Conservation (phyloP, 2,113 vertebrate genomes). For the Ochotona curzoniae region DNA sequence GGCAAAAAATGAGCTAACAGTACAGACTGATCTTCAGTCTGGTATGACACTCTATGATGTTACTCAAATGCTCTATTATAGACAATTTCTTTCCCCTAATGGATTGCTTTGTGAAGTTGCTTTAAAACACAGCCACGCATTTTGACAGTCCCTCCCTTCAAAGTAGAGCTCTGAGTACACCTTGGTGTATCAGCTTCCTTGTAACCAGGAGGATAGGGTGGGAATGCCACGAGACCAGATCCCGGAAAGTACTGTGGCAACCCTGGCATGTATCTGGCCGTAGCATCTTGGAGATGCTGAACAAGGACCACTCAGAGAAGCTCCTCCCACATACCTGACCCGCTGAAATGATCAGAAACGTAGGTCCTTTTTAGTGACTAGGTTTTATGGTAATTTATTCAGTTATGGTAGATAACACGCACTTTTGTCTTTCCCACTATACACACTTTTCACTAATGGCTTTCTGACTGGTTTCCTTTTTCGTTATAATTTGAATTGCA, state of each 20-base stretch:
- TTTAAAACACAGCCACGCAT: conserved; percentile 14
- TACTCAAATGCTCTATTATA: not conserved
- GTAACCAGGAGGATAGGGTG: not conserved
- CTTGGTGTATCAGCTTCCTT: not conserved
- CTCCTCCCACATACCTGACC: not conserved
- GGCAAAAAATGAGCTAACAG: conserved; percentile 31
- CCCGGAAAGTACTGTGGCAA: not conserved
- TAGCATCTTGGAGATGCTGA: not conserved
- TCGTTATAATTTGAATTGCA: conserved; percentile 34
- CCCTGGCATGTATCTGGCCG: not conserved
- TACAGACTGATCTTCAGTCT: not conserved
- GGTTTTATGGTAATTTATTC: conserved; percentile 14
- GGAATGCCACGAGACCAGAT: not conserved
- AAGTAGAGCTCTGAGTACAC: not conserved
- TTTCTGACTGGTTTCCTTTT: conserved; percentile 37
- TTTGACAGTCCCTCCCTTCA: not conserved
- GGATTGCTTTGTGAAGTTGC: not conserved
- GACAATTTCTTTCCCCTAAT: conserved; percentile 1
- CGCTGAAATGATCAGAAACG: not conserved
- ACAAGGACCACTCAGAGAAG: not conserved
- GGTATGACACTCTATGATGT: not conserved
- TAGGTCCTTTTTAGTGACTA: not conserved
- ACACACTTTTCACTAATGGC: not conserved
- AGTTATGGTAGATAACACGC: not conserved
- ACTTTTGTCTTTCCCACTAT: conserved; percentile 12